Base-by-base conservation (phyloP, 1,140 invertebrate species). In the Acromyrmex charruanus region DNA sequence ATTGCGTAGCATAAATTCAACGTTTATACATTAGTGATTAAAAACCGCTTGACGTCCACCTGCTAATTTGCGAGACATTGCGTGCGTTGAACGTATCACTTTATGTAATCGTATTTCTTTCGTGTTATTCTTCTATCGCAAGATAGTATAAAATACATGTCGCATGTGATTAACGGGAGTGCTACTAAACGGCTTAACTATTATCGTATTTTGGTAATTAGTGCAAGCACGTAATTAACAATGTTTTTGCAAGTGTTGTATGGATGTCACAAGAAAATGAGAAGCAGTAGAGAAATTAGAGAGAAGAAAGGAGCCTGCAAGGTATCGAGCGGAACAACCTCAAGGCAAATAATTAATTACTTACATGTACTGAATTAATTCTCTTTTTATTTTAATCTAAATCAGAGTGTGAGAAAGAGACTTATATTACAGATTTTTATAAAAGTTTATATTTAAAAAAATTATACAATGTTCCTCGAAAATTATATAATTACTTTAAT, bases 171-270 rank as follows among this genome's bases (percentile, higher is more conserved):
- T 69, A 69, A 69, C 39, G 10, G 18, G 39, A 25, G 66, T 14
- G 44, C 21, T 44, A 35, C 21, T 69, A 69, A 69, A 21, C 44
- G 39, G 2, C 66, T 7, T 4, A 44, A 21, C 21, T 28, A 69
- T 69, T 69, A 69, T 69, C 66, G 21, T 69, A 69, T 69, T 69
- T 69, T 10, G 39, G n/a, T 69, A 51, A 69, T 69, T 69, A 51
- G 5, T 16, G 39, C 14, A n/a, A 51, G 5, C 66, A 69, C 6
- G 39, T 25, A 69, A 69, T 69, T 69, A 69, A 69, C 66, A 28
- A 25, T 51, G 66, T 51, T 69, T 18, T 49, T 18, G 21, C 39
- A 3, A 44, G 39, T 21, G n/a, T 39, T 66, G 31, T 68, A 21
- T 44, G n/a, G n/a, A 9, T 39, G 35, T 68, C n/a, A 68, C 4